Evolutionary conservation across 2,888 invertebrate genomes (phyloP), one percentile per base, ranked within the genome.

Genomic region (Eupithecia centaureata): DNA sequence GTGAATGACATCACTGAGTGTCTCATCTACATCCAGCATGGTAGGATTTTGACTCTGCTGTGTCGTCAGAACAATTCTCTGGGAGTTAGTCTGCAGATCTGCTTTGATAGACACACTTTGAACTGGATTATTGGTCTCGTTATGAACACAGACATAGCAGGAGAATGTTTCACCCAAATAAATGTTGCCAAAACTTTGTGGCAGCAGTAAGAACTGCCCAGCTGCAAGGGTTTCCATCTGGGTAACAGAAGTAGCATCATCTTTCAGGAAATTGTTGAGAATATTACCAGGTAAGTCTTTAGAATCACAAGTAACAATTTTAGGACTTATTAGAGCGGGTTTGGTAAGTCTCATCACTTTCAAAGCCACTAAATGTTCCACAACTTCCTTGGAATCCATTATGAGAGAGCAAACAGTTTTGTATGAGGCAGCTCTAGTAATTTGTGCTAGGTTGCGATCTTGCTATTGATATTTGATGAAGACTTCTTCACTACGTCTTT

Each of bases 161-260:
- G 99, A 97, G 92, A 99, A 99, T 15, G 98, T 99, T 94, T 99
- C 99, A 22, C 99, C 99, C 57, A 99, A 94, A 87, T 99, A 99
- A 79, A 99, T 99, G 86, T 98, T 99, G 5, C 99, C 99, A 90
- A 99, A 99, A 86, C 97, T 98, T 92, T 99, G 99, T 15, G 99
- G 99, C 62, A 99, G 92, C 66, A 99, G 94, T 81, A 99, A 94
- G 85, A 98, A 97, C 82, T 98, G 97, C 1, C 98, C 98, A 63
- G 97, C 94, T n/a, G 96, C 95, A 63, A 97, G 91, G 0, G 97
- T 96, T 89, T 97, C 97, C 83, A 97, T 95, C 65, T 96, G 96
- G 69, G 95, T 94, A 0, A 97, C 96, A 33, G 97, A 94, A n/a
- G 97, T 96, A 18, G 97, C 96, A 91, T 98, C 98, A 79, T 96